These are phyloP conservation scores for Hyaena hyaena DNA, from an alignment of 2,113 vertebrate genomes.

Conservation along the genomic window DNA sequence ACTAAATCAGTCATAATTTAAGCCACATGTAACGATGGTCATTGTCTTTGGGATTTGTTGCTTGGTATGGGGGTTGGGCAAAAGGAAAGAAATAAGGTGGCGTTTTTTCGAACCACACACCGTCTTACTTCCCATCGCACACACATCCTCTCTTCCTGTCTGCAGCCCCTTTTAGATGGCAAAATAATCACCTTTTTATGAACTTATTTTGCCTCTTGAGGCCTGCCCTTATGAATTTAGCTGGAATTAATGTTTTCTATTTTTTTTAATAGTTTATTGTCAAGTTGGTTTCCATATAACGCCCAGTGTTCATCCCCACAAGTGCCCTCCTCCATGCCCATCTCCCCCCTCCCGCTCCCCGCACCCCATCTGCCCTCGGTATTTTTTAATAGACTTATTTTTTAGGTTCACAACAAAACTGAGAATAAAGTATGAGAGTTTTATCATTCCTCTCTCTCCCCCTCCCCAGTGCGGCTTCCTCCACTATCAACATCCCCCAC, in stretches of 20 bases:
- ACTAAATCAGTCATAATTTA: neutral
- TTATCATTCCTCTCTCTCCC: neutral
- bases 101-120: neutral
- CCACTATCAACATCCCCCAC: neutral
- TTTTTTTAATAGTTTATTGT: neutral
- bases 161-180: neutral
- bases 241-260: neutral
- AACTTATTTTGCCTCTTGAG: neutral
- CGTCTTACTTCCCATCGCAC: too few relatives aligned
- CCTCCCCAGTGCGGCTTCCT: neutral
- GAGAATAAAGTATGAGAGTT: neutral
- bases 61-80: neutral
- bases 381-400: neutral
- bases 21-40: neutral
- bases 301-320: too few relatives aligned
- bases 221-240: neutral
- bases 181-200: neutral
- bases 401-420: conserved; percentile 3
- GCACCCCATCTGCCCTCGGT: neutral
- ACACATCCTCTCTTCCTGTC: neutral
- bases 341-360: too few relatives aligned
- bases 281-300: too few relatives aligned
- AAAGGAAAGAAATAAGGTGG: neutral
- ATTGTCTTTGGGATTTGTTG: neutral
- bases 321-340: too few relatives aligned